Conservation (phyloP, 2,797 vertebrate genomes). For the Scomberomorus guttatus region DNA sequence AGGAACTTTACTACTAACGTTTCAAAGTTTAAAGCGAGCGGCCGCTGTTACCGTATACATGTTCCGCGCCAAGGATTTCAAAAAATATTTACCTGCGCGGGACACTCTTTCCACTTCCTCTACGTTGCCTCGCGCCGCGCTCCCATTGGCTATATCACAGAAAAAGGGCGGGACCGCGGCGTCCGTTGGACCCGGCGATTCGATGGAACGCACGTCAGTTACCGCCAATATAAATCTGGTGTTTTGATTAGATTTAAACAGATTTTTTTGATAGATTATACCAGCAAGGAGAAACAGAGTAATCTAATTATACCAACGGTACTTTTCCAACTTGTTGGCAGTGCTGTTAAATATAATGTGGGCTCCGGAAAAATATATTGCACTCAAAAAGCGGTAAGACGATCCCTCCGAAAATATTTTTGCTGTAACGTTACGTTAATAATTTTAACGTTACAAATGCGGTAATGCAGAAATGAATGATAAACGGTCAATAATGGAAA, state of each 20-base stretch:
- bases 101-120: constrained; percentile 69
- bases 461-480: neutral
- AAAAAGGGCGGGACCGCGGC: constrained; percentile 63
- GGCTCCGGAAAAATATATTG: constrained; percentile 26
- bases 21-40: constrained; percentile 16
- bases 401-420: neutral
- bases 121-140: constrained; percentile 34
- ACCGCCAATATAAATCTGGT: constrained; percentile 67
- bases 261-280: neutral
- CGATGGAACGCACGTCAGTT: constrained; percentile 72
- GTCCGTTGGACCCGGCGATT: constrained; percentile 68
- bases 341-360: neutral
- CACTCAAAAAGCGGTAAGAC: constrained; percentile 55
- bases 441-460: neutral
- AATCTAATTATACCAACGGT: neutral
- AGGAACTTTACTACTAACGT: neutral
- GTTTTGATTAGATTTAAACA: constrained; percentile 47
- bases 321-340: neutral
- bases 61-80: constrained; percentile 89
- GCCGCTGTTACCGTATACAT: neutral
- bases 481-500: neutral
- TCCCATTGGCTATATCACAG: constrained; percentile 71
- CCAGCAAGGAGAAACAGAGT: accelerated
- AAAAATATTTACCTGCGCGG: constrained; percentile 86
- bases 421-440: neutral